These are phyloP conservation scores for Orestias chungarensis DNA, from an alignment of 2,797 vertebrate species.

Conservation along the genomic window DNA sequence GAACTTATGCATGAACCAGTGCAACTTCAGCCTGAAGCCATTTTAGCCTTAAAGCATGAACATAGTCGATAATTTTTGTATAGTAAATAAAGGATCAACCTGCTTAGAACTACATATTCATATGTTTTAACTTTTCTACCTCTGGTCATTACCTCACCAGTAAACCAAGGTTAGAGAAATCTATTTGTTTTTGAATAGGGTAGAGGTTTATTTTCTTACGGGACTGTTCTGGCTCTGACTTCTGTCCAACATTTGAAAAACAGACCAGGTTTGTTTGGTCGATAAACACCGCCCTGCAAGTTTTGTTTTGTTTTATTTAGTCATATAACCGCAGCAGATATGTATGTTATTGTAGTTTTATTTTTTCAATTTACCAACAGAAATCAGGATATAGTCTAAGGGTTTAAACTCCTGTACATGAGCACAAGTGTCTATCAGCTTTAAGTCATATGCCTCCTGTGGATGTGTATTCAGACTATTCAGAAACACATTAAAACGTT, in stretches of 20 bases:
- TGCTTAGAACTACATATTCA: conserved; percentile 1
- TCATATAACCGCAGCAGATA: neutral
- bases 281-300: neutral
- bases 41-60: neutral
- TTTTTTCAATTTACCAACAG: neutral
- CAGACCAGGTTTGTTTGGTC: neutral
- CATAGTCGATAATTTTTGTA: neutral
- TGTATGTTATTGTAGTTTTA: neutral
- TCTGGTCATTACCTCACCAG: neutral
- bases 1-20: neutral
- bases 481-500: neutral
- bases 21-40: neutral
- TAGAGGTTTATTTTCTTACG: neutral
- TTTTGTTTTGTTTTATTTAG: neutral
- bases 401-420: neutral
- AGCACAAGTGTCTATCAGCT: neutral
- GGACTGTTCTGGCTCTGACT: neutral
- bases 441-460: no score
- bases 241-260: neutral
- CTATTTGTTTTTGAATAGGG: neutral
- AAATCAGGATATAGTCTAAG: neutral
- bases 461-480: neutral
- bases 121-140: neutral
- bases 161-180: conserved; percentile 2
- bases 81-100: neutral